phyloP scores from a whole-genome alignment of 2,113 vertebrate genomes.

The Meleagris gallopavo region DNA sequence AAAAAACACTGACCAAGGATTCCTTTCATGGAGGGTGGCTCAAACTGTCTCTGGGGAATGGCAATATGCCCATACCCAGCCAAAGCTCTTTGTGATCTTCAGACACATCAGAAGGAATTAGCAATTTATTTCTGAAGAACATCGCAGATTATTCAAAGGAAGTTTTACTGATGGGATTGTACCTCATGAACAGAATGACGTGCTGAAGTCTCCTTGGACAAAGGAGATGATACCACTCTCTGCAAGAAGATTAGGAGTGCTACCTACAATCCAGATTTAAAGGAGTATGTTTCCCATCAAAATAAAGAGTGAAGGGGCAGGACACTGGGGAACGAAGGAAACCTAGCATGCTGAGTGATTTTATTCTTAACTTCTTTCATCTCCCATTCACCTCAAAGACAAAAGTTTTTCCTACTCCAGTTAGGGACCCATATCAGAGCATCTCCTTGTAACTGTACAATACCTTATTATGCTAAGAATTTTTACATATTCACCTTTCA shows the following conservation, averaged over 20 bases:
- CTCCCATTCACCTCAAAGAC: background rate
- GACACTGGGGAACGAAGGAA: background rate
- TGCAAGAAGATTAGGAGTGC: background rate
- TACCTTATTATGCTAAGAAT: background rate
- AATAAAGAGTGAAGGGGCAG: background rate
- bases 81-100: background rate
- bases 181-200: fast-evolving
- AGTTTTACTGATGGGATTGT: background rate
- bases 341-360: fast-evolving
- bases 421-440: fast-evolving
- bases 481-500: background rate
- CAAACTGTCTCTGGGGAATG: background rate
- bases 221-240: background rate
- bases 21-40: background rate
- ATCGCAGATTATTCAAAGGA: background rate
- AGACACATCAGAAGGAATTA: background rate
- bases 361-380: background rate
- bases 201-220: background rate
- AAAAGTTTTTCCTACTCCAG: background rate
- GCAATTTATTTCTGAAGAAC: background rate
- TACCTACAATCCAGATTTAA: background rate
- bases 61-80: background rate
- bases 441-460: background rate
- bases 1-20: fast-evolving
- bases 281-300: background rate